Evolutionary conservation across 2,113 vertebrate species (phyloP).

Genomic region (Anseranas semipalmata): DNA sequence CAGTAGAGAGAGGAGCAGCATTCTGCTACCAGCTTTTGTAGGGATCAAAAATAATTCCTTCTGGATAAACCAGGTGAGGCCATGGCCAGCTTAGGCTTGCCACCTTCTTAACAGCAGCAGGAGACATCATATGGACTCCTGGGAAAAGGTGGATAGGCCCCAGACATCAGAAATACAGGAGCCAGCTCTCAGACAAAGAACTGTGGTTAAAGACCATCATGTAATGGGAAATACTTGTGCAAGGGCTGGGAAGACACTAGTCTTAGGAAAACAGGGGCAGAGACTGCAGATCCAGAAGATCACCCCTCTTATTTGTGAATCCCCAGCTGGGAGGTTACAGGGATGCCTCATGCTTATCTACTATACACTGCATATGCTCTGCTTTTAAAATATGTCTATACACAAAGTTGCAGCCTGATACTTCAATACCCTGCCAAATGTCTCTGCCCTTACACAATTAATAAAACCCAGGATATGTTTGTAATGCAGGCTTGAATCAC

Average conservation of each 20-base stretch:
- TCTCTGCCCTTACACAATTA: neutral
- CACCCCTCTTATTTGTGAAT: neutral
- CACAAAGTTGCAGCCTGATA: neutral
- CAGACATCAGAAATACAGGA: neutral
- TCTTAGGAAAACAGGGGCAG: neutral
- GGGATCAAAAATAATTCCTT: neutral
- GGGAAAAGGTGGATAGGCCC: neutral
- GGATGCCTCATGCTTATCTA: neutral
- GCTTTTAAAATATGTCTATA: neutral
- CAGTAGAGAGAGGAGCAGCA: neutral
- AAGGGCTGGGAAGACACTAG: neutral
- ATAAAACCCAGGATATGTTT: neutral
- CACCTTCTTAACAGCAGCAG: neutral
- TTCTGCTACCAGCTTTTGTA: neutral
- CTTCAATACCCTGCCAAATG: neutral
- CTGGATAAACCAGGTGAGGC: neutral
- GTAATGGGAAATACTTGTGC: neutral
- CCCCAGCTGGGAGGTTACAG: neutral
- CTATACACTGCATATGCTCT: neutral
- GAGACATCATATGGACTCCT: neutral
- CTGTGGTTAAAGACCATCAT: neutral
- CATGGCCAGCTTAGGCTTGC: neutral
- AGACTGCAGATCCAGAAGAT: neutral
- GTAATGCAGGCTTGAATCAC: accelerated
- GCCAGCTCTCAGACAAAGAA: neutral